These are phyloP conservation scores for Ploceus nigricollis DNA, from an alignment of 2,113 vertebrate genomes.

Conservation along the genomic window DNA sequence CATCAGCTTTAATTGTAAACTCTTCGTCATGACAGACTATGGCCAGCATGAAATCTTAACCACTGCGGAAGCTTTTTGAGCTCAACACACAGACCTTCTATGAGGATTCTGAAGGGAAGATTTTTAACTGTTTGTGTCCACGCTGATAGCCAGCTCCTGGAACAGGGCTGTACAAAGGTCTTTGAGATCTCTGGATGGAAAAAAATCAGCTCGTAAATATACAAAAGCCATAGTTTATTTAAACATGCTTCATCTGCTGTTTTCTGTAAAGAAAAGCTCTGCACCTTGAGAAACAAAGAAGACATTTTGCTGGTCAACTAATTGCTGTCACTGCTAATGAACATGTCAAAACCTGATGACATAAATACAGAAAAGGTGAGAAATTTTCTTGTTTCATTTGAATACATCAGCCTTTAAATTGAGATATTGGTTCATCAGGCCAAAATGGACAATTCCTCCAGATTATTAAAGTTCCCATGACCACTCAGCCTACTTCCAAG, in stretches of 20 bases:
- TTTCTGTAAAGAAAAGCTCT: background rate
- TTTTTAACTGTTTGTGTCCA: background rate
- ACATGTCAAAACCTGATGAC: background rate
- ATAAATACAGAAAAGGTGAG: background rate
- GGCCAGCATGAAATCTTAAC: background rate
- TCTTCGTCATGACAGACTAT: conserved; percentile 2
- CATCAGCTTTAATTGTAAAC: conserved; percentile 41
- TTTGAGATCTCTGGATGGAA: background rate
- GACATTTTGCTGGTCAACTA: background rate
- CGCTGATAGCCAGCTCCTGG: background rate
- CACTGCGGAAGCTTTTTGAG: background rate
- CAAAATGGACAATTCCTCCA: background rate
- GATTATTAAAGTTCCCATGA: background rate
- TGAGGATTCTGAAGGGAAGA: background rate
- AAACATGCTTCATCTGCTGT: background rate
- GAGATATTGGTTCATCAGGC: fast-evolving
- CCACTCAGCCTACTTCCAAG: background rate
- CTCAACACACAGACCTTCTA: background rate
- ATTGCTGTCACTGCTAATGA: background rate
- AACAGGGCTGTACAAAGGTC: background rate
- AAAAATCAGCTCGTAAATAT: background rate
- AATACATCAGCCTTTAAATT: background rate
- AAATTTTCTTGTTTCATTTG: background rate
- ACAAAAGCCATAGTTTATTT: fast-evolving
- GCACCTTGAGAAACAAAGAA: background rate